phyloP scores from a whole-genome alignment of 2,888 invertebrate genomes.

The Anodontia alba region DNA sequence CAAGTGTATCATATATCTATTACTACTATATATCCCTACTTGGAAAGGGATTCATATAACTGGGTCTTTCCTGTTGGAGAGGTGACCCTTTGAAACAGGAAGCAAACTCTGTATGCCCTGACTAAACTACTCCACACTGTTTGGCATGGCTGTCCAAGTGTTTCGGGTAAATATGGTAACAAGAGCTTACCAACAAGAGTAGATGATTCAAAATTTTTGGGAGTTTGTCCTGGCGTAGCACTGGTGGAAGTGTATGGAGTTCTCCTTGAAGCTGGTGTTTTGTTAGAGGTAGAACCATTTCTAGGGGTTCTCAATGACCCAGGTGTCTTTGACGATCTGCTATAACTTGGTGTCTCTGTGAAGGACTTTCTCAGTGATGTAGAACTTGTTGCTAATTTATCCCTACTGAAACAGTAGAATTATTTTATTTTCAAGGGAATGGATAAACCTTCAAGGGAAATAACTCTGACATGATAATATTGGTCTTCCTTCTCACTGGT shows the following conservation, averaged over 20 bases:
- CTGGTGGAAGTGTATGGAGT: conserved; percentile 42
- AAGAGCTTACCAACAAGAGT: conserved; percentile 62
- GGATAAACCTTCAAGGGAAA: too few relatives aligned
- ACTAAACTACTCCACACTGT: too few relatives aligned
- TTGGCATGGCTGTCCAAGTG: neutral
- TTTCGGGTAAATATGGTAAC: neutral
- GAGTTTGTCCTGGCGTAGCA: conserved; percentile 55
- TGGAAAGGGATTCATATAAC: too few relatives aligned
- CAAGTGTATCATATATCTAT: too few relatives aligned
- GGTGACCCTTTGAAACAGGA: too few relatives aligned
- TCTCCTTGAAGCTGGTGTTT: conserved; percentile 42
- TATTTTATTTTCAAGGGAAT: too few relatives aligned
- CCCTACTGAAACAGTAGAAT: neutral
- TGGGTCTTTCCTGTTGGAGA: too few relatives aligned
- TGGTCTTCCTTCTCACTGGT: too few relatives aligned
- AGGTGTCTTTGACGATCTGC: conserved; percentile 28
- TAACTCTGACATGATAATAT: too few relatives aligned
- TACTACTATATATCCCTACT: too few relatives aligned
- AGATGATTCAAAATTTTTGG: conserved; percentile 52
- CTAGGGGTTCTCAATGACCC: conserved; percentile 45
- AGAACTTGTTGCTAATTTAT: neutral
- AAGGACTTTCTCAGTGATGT: conserved; percentile 5
- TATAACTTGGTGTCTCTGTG: conserved; percentile 1
- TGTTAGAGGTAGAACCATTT: conserved; percentile 38
- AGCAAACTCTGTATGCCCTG: too few relatives aligned